Percentiles rank a stretch among this genome's conserved stretches.
Evolutionary conservation across 2,888 invertebrate species (phyloP).

Genomic region (Alloplasta piceator): DNA sequence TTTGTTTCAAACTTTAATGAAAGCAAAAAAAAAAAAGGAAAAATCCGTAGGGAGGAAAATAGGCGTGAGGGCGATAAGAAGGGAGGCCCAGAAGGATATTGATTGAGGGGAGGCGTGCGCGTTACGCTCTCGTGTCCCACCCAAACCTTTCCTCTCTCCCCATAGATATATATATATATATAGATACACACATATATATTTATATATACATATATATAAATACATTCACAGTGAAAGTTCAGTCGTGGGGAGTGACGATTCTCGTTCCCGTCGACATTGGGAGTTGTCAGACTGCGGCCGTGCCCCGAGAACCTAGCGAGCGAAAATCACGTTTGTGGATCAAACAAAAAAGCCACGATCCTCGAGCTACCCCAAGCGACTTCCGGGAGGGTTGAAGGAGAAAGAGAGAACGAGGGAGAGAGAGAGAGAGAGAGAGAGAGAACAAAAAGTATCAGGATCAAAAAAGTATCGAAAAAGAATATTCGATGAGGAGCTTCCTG

Average conservation of each 20-base stretch:
- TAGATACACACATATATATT: too few species aligned
- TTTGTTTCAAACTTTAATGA: not conserved
- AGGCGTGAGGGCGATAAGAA: slow-evolving; percentile 61
- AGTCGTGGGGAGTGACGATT: slow-evolving; percentile 44
- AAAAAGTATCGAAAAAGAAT: slow-evolving; percentile 70
- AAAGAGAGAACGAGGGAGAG: slow-evolving; percentile 78
- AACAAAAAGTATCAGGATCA: slow-evolving; percentile 82
- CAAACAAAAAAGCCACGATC: too few species aligned
- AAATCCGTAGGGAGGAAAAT: slow-evolving; percentile 54
- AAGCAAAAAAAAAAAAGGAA: slow-evolving; percentile 23
- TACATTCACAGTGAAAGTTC: slow-evolving; percentile 33
- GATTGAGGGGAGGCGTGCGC: slow-evolving; percentile 74
- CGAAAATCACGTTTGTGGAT: too few species aligned
- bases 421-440: slow-evolving; percentile 2
- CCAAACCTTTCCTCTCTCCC: slow-evolving; percentile 55
- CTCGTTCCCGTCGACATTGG: slow-evolving; percentile 53
- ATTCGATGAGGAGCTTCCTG: slow-evolving; percentile 55
- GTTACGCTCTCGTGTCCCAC: slow-evolving; percentile 65
- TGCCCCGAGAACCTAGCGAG: slow-evolving; percentile 80
- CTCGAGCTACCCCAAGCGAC: slow-evolving; percentile 73
- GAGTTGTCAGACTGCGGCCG: slow-evolving; percentile 82
- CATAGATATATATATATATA: not conserved
- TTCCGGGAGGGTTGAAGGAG: slow-evolving; percentile 27
- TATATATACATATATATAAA: not conserved
- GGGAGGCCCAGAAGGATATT: slow-evolving; percentile 73